Conservation (phyloP, 2,113 vertebrate species). For the Hippocampus guttulatus region DNA sequence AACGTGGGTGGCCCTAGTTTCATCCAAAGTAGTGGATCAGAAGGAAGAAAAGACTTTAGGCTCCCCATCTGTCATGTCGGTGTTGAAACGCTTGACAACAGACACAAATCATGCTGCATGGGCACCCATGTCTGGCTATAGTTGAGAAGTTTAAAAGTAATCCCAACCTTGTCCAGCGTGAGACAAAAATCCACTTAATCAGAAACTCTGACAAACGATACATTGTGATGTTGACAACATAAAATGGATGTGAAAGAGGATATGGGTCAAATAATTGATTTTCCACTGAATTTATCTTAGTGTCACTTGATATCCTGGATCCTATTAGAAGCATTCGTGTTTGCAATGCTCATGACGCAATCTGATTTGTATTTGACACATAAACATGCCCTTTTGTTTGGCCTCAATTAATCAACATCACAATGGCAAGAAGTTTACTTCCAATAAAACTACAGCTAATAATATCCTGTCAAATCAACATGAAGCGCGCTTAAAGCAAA, state of each 20-base stretch:
- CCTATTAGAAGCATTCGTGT: neutral
- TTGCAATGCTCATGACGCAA: neutral
- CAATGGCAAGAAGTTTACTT: constrained; percentile 6
- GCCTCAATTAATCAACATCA: constrained; percentile 19
- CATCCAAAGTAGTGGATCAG: constrained; percentile 22
- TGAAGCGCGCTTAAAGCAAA: constrained; percentile 20
- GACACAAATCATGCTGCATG: constrained; percentile 13
- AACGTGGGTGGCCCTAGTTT: constrained; percentile 34
- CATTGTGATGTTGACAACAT: neutral
- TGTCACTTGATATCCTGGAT: neutral
- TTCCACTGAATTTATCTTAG: neutral
- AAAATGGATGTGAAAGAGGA: neutral
- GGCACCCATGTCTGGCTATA: constrained; percentile 20
- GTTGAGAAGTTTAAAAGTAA: constrained; percentile 10
- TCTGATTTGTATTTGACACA: constrained; percentile 7
- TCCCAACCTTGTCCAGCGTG: constrained; percentile 2
- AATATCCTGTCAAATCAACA: constrained; percentile 32
- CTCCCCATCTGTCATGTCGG: constrained; percentile 8
- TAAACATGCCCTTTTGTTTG: constrained; percentile 10
- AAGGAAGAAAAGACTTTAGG: constrained; percentile 32
- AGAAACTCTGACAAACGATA: neutral
- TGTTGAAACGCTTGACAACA: constrained; percentile 24
- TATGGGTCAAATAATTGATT: neutral
- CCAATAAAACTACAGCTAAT: constrained; percentile 17
- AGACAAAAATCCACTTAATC: neutral